These are phyloP conservation scores for Chanos chanos DNA, from an alignment of 2,797 vertebrate species.

Conservation along the genomic window DNA sequence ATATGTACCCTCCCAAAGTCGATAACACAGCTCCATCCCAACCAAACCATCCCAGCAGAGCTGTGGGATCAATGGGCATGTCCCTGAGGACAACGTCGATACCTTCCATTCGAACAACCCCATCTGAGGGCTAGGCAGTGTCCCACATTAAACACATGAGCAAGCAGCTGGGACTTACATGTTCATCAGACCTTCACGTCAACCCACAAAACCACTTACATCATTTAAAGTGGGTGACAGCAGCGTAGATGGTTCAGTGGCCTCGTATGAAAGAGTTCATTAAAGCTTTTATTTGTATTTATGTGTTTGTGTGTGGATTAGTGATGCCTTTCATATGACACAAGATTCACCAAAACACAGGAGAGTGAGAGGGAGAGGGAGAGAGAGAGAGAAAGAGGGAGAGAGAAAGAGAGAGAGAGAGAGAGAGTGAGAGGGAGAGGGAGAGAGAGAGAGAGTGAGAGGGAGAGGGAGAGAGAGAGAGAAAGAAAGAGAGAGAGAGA, in stretches of 20 bases:
- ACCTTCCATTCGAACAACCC: slow-evolving; percentile 5
- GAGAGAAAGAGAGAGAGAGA: neutral
- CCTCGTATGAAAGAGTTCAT: too few species aligned
- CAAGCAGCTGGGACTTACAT: slow-evolving; percentile 33
- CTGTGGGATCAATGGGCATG: slow-evolving; percentile 52
- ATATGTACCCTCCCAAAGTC: too few species aligned
- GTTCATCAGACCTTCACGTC: neutral
- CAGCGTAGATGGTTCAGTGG: too few species aligned
- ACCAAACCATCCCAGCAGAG: neutral
- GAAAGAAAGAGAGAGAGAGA: neutral
- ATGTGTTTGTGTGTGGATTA: too few species aligned
- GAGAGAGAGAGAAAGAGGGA: neutral
- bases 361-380: neutral
- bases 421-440: neutral
- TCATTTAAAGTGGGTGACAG: too few species aligned
- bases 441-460: neutral
- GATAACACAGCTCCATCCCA: too few species aligned
- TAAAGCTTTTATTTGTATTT: too few species aligned
- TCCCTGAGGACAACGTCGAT: slow-evolving; percentile 46
- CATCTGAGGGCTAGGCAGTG: slow-evolving; percentile 17
- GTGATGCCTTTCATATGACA: too few species aligned
- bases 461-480: neutral
- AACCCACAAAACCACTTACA: too few species aligned
- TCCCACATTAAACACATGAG: slow-evolving; percentile 42
- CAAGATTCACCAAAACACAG: too few species aligned